These are phyloP conservation scores for Zosterops hypoxanthus DNA, from an alignment of 2,113 vertebrate genomes.

Conservation along the genomic window DNA sequence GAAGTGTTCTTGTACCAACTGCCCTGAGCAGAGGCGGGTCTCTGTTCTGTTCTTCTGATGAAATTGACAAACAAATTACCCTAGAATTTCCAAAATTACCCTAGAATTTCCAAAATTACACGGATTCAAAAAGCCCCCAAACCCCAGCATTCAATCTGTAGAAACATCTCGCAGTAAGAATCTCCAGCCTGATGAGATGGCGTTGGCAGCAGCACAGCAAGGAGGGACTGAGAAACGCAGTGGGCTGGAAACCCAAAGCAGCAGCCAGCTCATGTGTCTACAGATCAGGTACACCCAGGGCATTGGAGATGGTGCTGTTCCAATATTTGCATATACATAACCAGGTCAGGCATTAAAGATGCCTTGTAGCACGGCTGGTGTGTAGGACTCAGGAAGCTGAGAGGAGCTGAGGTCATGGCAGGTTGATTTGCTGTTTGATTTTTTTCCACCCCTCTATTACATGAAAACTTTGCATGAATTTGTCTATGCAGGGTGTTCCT, in stretches of 20 bases:
- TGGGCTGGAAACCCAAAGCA: background rate
- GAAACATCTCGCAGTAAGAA: background rate
- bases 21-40: background rate
- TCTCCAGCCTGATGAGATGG: background rate
- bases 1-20: background rate
- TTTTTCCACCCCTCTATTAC: background rate
- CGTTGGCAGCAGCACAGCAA: background rate
- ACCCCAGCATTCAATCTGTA: background rate
- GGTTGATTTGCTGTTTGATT: conserved; percentile 53
- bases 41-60: background rate
- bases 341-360: conserved; percentile 16
- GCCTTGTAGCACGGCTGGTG: background rate
- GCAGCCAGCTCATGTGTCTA: background rate
- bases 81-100: background rate
- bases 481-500: background rate
- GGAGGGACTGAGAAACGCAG: background rate
- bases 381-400: background rate
- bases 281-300: background rate
- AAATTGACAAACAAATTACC: background rate
- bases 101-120: conserved; percentile 8
- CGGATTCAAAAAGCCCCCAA: background rate
- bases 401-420: conserved; percentile 2
- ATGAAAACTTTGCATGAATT: background rate
- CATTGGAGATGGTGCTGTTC: background rate
- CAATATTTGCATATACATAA: background rate